Evolutionary conservation across 2,888 invertebrate genomes (phyloP).

Genomic region (Drosophila longiperda): DNA sequence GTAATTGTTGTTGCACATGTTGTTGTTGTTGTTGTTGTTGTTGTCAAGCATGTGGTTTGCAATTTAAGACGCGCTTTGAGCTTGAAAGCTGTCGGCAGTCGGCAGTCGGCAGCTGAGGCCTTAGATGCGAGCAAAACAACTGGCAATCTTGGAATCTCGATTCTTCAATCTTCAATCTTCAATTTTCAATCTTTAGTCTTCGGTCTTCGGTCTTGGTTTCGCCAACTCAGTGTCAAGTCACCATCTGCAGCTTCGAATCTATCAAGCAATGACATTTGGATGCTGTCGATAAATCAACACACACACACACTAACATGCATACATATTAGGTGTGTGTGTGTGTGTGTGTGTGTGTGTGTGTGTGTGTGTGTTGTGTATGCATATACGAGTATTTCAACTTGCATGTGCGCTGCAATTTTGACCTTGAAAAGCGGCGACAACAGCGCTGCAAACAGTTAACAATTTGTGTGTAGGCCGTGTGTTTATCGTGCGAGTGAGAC

Average conservation of each 20-base stretch:
- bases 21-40: constrained; percentile 43
- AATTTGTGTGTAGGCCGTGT: constrained; percentile 50
- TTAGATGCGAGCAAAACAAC: constrained; percentile 21
- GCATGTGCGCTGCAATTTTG: constrained; percentile 56
- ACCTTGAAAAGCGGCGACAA: constrained; percentile 61
- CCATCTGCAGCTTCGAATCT: constrained; percentile 55
- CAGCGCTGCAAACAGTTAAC: constrained; percentile 46
- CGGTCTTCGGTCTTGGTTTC: constrained; percentile 19
- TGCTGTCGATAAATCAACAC: constrained; percentile 53
- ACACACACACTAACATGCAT: not conserved
- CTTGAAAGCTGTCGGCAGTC: constrained; percentile 52
- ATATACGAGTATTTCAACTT: constrained; percentile 52
- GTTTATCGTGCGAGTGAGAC: not conserved
- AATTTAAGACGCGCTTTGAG: constrained; percentile 76
- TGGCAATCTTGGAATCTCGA: constrained; percentile 33
- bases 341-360: constrained; percentile 6
- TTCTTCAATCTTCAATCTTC: constrained; percentile 26
- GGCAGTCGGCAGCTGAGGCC: constrained; percentile 44
- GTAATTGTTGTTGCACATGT: constrained; percentile 20
- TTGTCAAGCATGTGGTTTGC: constrained; percentile 72
- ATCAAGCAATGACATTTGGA: constrained; percentile 52
- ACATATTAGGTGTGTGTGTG: not conserved
- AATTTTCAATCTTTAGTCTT: constrained; percentile 3
- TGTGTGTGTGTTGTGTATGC: constrained; percentile 21
- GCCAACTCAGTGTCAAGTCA: constrained; percentile 51